Base-by-base conservation (phyloP, 2,113 vertebrate genomes). In the Oreochromis spilurus region DNA sequence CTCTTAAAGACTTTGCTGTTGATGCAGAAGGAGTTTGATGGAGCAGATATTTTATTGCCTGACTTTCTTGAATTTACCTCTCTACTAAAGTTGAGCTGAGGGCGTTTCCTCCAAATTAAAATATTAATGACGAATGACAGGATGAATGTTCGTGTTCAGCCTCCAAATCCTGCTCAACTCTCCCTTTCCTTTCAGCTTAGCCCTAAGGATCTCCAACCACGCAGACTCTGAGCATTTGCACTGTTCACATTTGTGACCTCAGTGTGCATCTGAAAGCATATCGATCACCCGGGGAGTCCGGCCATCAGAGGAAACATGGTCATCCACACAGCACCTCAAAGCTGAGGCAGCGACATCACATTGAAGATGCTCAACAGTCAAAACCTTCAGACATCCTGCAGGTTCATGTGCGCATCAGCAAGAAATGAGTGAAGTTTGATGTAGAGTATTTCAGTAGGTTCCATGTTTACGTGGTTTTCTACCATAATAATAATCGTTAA, bases 41-140 rank as follows among this genome's bases (percentile, higher is more conserved):
- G 67, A 72, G 40, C 21, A 48, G 67, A 72, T 48, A 43, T 72
- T 45, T 72, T 45, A 72, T 26, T 45, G 67, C 13, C 67, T 72
- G 67, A 72, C 24, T 72, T 45, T 72, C 67, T 43, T 72, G 40
- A 45, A 72, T 72, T 72, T 45, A 45, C 21, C 3, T 45, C 67
- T 45, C 5, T 26, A 72, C 40, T 45, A 72, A 45, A 45, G 7
- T 12, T 70, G 12, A 16, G 7, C n/a, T 26, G 67, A 7, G 24
- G 9, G 9, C 1, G 6, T 48, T 75, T 48, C 43, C 16, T 50
- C 43, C 70, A 50, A 75, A 75, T 75, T 19, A 50, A 75, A 31
- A 77, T 31, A 50, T 31, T 50, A 31, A 77, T 50, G 24, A 50
- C 3, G 10, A 75, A 17, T 29, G 43, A 29, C 70, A 50, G 4